Conservation (phyloP, 2,113 vertebrate genomes). For the Grantiella picta region DNA sequence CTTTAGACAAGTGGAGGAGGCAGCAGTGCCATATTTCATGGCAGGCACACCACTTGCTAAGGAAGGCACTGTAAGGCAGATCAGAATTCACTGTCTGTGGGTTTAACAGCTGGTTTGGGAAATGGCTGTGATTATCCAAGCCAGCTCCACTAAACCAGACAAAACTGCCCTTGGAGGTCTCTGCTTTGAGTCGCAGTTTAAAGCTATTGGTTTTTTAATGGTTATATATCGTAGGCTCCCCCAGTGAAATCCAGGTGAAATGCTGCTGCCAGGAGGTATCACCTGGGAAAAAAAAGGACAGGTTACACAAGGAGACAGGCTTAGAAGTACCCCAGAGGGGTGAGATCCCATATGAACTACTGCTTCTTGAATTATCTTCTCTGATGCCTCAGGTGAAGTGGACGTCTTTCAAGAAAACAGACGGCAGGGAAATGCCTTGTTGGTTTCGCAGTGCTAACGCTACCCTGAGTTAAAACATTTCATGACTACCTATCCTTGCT, state of each 20-base stretch:
- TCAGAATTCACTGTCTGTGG: background rate
- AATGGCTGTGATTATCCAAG: constrained; percentile 26
- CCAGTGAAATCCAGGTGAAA: background rate
- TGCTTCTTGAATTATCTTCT: background rate
- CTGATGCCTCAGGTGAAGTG: background rate
- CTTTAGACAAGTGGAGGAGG: background rate
- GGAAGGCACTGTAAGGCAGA: background rate
- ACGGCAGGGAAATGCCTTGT: background rate
- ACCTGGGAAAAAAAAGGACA: background rate
- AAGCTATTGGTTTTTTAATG: background rate
- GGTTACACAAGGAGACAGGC: background rate
- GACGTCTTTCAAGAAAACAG: background rate
- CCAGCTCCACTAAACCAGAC: background rate
- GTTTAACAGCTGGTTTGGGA: background rate
- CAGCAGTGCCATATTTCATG: accelerated
- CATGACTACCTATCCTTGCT: background rate
- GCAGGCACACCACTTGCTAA: accelerated
- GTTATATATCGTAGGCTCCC: background rate
- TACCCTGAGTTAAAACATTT: background rate
- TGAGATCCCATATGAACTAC: background rate
- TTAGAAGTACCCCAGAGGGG: background rate
- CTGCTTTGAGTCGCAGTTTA: background rate
- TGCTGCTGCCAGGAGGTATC: background rate
- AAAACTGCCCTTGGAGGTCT: background rate
- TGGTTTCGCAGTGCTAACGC: background rate